Evolutionary conservation across 1,140 invertebrate species (phyloP).

Genomic region (Macrobrachium nipponense): DNA sequence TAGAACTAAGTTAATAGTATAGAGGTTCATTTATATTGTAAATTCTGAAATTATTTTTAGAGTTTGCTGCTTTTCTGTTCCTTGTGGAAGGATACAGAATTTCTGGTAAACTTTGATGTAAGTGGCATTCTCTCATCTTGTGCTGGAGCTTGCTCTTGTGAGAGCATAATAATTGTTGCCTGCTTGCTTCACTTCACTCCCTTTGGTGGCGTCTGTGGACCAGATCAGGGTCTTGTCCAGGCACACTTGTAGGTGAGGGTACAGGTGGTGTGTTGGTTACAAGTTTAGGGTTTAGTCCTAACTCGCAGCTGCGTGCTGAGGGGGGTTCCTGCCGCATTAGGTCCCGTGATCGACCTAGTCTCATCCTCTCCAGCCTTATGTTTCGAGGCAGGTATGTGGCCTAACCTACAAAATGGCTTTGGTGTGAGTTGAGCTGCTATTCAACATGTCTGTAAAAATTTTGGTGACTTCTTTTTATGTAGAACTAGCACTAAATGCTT

Average conservation of each 20-base stretch:
- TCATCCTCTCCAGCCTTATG: slow-evolving; percentile 47
- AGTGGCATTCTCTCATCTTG: no score
- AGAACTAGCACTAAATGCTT: no score
- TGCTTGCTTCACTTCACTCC: slow-evolving; percentile 41
- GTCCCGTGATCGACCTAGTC: slow-evolving; percentile 45
- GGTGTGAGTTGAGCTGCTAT: neutral
- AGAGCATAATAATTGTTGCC: slow-evolving; percentile 18
- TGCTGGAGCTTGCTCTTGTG: no score
- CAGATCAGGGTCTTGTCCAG: slow-evolving; percentile 53
- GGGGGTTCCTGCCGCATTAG: slow-evolving; percentile 52
- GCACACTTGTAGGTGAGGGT: slow-evolving; percentile 54
- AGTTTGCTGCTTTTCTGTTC: no score
- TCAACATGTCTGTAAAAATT: no score
- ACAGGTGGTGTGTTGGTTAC: slow-evolving; percentile 37
- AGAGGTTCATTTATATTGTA: no score
- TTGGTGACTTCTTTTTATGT: no score
- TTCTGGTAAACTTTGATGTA: no score
- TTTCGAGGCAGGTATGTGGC: slow-evolving; percentile 46
- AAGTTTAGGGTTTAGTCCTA: slow-evolving; percentile 49
- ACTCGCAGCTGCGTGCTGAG: slow-evolving; percentile 36
- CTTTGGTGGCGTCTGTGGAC: slow-evolving; percentile 7
- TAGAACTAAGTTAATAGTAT: no score
- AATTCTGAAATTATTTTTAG: no score
- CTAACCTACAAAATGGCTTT: neutral
- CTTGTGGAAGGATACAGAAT: no score